phyloP scores from a whole-genome alignment of 2,888 invertebrate species.

The Notodonta ziczac region DNA sequence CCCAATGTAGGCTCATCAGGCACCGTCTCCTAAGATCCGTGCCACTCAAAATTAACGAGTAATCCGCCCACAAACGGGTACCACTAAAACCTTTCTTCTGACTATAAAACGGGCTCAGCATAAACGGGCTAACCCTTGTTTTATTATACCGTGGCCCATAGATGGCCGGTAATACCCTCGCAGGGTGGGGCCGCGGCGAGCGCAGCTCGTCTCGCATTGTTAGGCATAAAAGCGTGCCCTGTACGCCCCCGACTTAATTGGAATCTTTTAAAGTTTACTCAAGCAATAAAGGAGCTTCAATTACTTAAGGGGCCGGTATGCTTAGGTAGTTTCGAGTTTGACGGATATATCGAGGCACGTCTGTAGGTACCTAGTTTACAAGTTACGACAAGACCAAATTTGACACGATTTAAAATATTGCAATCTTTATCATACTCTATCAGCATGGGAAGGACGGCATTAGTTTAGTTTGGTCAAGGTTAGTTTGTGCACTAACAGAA shows the following conservation, averaged over 20 bases:
- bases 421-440: too few relatives aligned
- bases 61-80: constrained; percentile 43
- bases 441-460: too few relatives aligned
- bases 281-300: constrained; percentile 66
- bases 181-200: constrained; percentile 36
- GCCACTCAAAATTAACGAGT: constrained; percentile 46
- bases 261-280: constrained; percentile 82
- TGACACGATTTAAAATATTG: too few relatives aligned
- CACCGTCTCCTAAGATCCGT: constrained; percentile 24
- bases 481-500: too few relatives aligned
- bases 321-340: neutral
- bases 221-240: constrained; percentile 58
- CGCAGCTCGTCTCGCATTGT: constrained; percentile 55
- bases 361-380: too few relatives aligned
- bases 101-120: constrained; percentile 56
- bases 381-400: too few relatives aligned
- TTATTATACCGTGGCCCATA: constrained; percentile 55
- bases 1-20: neutral
- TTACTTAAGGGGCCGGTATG: constrained; percentile 45
- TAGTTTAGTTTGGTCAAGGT: too few relatives aligned
- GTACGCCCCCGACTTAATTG: constrained; percentile 68
- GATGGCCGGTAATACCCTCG: constrained; percentile 64
- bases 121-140: constrained; percentile 59
- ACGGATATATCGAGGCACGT: neutral
- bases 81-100: constrained; percentile 51